Evolutionary conservation across 2,113 vertebrate species (phyloP), one percentile per base, ranked within the genome.

Genomic region (Uropsilus gracilis): DNA sequence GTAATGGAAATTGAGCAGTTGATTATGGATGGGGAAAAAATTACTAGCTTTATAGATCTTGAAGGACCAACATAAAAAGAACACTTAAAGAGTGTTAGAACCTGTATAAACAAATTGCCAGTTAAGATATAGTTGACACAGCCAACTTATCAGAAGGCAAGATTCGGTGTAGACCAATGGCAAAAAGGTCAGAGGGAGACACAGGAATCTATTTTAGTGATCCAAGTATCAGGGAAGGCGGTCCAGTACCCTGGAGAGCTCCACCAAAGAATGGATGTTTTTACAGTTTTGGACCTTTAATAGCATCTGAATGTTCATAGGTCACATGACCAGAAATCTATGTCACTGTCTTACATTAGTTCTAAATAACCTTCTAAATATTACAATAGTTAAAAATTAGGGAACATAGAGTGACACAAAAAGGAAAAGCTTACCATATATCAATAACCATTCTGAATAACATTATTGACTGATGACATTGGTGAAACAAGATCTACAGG

Each of bases 161-260:
- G 50, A 94, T 63, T 94, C 55, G 87, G 46, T 30, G 42, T 30
- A 85, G 39, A 90, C 24, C 17, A 66, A 72, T 12, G 55, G 24
- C 28, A 86, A 87, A 11, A 61, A 66, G 24, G 6, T 92, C 26
- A 53, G 32, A 80, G 37, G 85, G 37, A 87, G 30, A 72, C 34
- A 61, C 22, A 53, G 63, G 16, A 9, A 57, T 92, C n/a, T 53
- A 17, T 32, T 39, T 84, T 71, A 81, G 32, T n/a, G 24, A 68
- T 42, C 7, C 57, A 42, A 72, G 42, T 88, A 80, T 95, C 69
- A 93, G 32, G 26, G 78, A 39, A 78, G 20, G 13, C 30, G 44
- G 16, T 96, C 89, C 86, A 97, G 97, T 85, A 97, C 97, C 96
- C 89, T 96, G 97, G 96, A 97, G 91, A 96, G 95, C 94, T 94